Evolutionary conservation across 2,113 vertebrate genomes (phyloP), one percentile per base, ranked within the genome.

Genomic region (Mustela nigripes): DNA sequence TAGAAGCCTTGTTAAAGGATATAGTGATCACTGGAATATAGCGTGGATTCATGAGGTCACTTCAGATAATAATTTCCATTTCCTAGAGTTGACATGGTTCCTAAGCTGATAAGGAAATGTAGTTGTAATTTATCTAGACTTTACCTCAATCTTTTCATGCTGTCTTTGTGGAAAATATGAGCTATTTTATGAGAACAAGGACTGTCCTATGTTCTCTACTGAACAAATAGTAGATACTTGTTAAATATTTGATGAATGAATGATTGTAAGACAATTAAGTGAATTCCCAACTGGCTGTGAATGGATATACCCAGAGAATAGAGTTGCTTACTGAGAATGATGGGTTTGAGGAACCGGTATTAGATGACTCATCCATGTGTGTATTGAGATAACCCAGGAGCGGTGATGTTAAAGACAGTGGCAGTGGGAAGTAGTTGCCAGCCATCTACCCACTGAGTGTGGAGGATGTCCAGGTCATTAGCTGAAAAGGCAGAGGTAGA

Each of bases 91-190:
- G 90, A 89, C 14, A 11, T 91, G 63, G 73, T 95, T 85, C 45
- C 28, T 92, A 87, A 73, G 39, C 33, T 81, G 45, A 48, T 80
- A 33, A 97, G 36, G 33, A 93, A 86, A 62, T 67, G 10, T 56
- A 60, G 26, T 83, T 92, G 21, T 78, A 67, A 91, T 45, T 1
- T 73, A 62, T n/a, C 24, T 91, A 65, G 90, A 69, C 26, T 78
- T 93, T 22, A 96, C 58, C 50, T 93, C 62, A 11, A 62, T 74
- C 24, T 86, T 96, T 96, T 91, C 39, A 39, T 93, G 60, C 31
- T 91, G 16, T 93, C 58, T 97, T 96, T 97, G 84, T 95, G 42
- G 53, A 86, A 97, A 89, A 89, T 89, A 73, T 50, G 76, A 93
- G 89, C 84, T 89, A 62, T 97, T 97, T 97, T 69, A 83, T 74